These are phyloP conservation scores for Fistularia tabacaria DNA, from an alignment of 2,797 vertebrate species.

Conservation along the genomic window DNA sequence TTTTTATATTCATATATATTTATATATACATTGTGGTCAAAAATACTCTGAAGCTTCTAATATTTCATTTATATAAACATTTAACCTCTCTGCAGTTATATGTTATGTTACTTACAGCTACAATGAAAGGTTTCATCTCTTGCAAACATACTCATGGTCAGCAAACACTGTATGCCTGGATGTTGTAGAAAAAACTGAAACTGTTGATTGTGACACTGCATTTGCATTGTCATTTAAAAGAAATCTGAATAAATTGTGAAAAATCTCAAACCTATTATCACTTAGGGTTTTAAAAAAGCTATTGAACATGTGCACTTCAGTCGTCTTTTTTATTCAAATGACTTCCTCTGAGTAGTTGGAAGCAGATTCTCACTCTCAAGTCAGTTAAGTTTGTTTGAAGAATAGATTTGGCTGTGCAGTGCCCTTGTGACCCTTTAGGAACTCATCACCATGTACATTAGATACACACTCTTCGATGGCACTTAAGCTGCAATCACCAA, in stretches of 20 bases:
- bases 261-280: conserved; percentile 41
- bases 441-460: conserved; percentile 70
- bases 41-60: no score
- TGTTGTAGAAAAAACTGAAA: neutral
- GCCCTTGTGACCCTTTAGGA: conserved; percentile 55
- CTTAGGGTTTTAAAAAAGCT: conserved; percentile 4
- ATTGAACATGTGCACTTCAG: conserved; percentile 11
- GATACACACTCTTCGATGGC: conserved; percentile 57
- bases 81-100: no score
- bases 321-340: conserved; percentile 29
- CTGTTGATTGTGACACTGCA: neutral
- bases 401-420: conserved; percentile 41
- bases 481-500: conserved; percentile 49
- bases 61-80: no score
- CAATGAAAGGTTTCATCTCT: no score
- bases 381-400: conserved; percentile 59
- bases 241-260: conserved; percentile 3
- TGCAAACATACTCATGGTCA: no score
- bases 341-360: conserved; percentile 42
- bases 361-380: conserved; percentile 45
- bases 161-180: no score
- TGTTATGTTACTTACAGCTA: no score
- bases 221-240: no score
- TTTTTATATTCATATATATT: no score
- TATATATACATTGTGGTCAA: no score